Evolutionary conservation across 1,140 invertebrate genomes (phyloP).

Genomic region (Trichonephila clavata): DNA sequence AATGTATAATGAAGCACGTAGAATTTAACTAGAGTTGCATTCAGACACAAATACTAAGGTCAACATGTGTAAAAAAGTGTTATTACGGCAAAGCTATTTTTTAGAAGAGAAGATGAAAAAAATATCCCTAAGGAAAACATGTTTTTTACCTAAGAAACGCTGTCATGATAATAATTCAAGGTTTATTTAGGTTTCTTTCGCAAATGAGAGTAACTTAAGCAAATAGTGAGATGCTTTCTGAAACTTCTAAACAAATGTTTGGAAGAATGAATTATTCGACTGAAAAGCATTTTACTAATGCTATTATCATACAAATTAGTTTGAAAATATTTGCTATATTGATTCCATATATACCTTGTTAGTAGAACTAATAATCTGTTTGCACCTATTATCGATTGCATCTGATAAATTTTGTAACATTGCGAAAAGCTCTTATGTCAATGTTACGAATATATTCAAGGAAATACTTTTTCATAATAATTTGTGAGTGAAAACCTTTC

Average conservation of each 20-base stretch:
- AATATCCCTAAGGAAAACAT: conserved; percentile 20
- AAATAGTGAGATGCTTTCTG: conserved; percentile 15
- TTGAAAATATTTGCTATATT: not conserved
- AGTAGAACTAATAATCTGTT: not conserved
- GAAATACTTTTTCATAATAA: not conserved
- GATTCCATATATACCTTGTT: not conserved
- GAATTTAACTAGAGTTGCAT: not conserved
- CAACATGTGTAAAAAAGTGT: conserved; percentile 10
- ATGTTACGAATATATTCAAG: not conserved
- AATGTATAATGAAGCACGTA: not conserved
- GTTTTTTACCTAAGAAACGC: not conserved
- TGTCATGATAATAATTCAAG: conserved; percentile 10
- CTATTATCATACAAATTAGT: conserved; percentile 27
- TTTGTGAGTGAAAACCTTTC: too few species aligned
- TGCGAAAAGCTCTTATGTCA: not conserved
- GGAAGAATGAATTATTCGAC: not conserved
- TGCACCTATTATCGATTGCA: not conserved
- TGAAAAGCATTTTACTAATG: not conserved
- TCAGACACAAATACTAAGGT: conserved; percentile 4
- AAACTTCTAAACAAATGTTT: not conserved
- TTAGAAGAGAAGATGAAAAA: not conserved
- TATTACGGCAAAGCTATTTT: not conserved
- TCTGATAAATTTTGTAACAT: not conserved
- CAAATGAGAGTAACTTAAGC: not conserved
- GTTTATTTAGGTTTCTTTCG: conserved; percentile 2